Conservation (phyloP, 1,140 invertebrate genomes). For the Cydia splendana region DNA sequence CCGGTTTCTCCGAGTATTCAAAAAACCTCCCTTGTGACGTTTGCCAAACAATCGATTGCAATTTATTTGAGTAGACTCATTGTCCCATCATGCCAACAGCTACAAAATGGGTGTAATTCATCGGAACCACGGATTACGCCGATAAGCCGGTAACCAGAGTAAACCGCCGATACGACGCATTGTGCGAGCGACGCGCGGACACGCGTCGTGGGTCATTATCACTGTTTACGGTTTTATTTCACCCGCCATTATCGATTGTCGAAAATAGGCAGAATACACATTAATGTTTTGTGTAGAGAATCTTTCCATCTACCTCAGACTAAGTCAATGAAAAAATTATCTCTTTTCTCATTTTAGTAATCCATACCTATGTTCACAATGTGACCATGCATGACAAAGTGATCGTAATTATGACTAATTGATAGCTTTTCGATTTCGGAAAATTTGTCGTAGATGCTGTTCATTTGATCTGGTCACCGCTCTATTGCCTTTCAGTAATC, state of each 20-base stretch:
- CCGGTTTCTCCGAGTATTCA: background rate
- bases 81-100: constrained; percentile 6
- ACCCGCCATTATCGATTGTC: background rate
- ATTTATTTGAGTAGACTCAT: constrained; percentile 16
- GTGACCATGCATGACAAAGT: too few species aligned
- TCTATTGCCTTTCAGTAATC: too few species aligned
- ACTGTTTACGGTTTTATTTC: constrained; percentile 10
- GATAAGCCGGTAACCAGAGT: constrained; percentile 9
- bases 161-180: constrained; percentile 6
- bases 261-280: background rate
- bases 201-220: background rate
- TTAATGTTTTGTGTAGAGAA: background rate
- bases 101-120: constrained; percentile 10
- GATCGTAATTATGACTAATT: too few species aligned
- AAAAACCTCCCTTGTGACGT: background rate
- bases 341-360: too few species aligned
- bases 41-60: constrained; percentile 10
- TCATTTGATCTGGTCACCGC: too few species aligned
- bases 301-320: too few species aligned
- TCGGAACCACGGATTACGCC: constrained; percentile 13
- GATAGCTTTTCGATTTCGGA: too few species aligned
- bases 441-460: too few species aligned
- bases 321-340: too few species aligned
- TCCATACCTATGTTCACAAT: too few species aligned
- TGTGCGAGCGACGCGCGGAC: constrained; percentile 8